Conservation (phyloP, 1,140 invertebrate genomes). For the Neodiprion lecontei region DNA sequence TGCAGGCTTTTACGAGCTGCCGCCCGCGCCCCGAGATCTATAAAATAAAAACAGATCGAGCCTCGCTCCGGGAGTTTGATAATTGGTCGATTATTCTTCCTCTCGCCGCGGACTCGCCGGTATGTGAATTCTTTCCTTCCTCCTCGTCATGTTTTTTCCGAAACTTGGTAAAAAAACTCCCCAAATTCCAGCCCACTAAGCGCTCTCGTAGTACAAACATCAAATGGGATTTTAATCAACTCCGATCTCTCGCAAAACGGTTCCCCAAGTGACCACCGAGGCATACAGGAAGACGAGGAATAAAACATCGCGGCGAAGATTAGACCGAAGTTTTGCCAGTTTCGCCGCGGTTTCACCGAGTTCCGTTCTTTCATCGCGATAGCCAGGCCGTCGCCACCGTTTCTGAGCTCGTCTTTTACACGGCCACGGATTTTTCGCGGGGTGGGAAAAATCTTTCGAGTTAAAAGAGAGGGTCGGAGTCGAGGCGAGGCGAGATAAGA, state of each 20-base stretch:
- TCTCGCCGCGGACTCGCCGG: not conserved
- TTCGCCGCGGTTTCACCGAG: not conserved
- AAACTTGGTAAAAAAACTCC: no score
- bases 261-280: not conserved
- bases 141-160: not conserved
- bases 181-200: no score
- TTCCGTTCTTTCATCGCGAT: constrained; percentile 6
- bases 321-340: constrained; percentile 8
- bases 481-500: not conserved
- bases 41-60: constrained; percentile 15
- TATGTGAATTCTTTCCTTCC: not conserved
- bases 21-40: not conserved
- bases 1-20: not conserved
- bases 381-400: not conserved
- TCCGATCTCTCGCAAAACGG: not conserved
- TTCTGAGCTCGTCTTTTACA: not conserved
- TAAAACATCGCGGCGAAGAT: constrained; percentile 13
- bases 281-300: not conserved
- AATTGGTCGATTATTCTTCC: constrained; percentile 10
- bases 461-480: not conserved
- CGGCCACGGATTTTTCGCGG: not conserved
- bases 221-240: not conserved
- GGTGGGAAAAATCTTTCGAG: not conserved
- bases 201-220: no score
- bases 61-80: constrained; percentile 1